These are phyloP conservation scores for Acleris literana DNA, from an alignment of 2,888 invertebrate species.

Conservation along the genomic window DNA sequence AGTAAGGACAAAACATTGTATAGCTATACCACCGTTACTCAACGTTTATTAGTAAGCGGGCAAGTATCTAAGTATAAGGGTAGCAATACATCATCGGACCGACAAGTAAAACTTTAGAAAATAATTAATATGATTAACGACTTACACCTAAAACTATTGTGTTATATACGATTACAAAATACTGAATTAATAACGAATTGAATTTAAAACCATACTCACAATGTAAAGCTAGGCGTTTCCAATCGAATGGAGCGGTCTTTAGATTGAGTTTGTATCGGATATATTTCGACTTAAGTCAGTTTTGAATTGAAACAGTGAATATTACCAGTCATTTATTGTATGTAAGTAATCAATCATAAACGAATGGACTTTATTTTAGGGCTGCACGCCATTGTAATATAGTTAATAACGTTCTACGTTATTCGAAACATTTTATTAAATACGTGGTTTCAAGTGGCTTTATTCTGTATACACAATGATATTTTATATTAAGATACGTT, in stretches of 20 bases:
- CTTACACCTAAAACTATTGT: neutral
- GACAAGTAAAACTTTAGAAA: neutral
- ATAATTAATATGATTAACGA: neutral
- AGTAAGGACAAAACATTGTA: no score
- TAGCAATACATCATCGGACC: neutral
- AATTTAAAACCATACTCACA: neutral
- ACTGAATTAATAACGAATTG: neutral
- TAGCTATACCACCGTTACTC: no score
- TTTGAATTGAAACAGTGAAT: neutral
- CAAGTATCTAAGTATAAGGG: no score
- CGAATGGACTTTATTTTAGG: neutral
- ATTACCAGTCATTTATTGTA: slow-evolving; percentile 1
- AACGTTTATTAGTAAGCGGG: no score
- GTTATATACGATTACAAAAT: slow-evolving; percentile 6
- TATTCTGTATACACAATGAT: no score
- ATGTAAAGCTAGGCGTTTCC: neutral
- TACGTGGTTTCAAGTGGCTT: no score
- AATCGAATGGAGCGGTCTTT: neutral
- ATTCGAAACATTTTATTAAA: no score
- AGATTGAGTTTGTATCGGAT: neutral
- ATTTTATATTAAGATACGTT: no score
- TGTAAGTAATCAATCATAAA: slow-evolving; percentile 3
- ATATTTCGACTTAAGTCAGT: neutral
- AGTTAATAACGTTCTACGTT: neutral
- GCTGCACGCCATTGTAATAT: neutral